Base-by-base conservation (phyloP, 2,888 invertebrate species). In the Deilephila porcellus region DNA sequence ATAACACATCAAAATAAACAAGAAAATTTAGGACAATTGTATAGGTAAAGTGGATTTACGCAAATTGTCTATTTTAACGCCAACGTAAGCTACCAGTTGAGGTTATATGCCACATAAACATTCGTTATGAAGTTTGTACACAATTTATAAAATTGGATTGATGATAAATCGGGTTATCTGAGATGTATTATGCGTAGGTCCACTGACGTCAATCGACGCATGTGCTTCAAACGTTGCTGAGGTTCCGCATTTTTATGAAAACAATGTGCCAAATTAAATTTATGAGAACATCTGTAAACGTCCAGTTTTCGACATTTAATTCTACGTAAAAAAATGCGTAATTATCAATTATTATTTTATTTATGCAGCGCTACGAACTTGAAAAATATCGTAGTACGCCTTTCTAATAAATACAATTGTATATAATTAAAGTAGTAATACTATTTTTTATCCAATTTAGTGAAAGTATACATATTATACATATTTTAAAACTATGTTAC, bases 191-290 rank as follows among this genome's bases (percentile, higher is more conserved):
- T 25, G 52, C 53, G 56, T 67, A 64, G 71, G 74, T 70, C 45
- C 53, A 71, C n/a, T 76, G 75, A 77, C 76, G 77, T 77, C 77
- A 77, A 73, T 73, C 34, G 0, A 52, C 34, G 70, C 72, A 64
- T 64, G 53, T 72, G 70, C 32, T 60, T 73, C 74, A 71, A 76
- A 75, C 75, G 74, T 73, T 73, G 72, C 72, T 60, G 63, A 59
- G 56, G 56, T 71, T 70, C 62, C 32, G 20, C 56, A 25, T 56
- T 71, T 32, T 71, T 14, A 34, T 34, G 29, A 59, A 56, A 59
- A 71, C 59, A 71, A 56, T 56, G 11, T 32, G 34, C 8, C 14
- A 8, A 56, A 70, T 20, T 45, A 45, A 45, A 45, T 45, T 1
- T 45, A 37, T 45, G 3, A 14, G 14, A 45, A 45, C 37, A 45